Percentiles rank a stretch among this genome's conserved stretches.
phyloP scores from a whole-genome alignment of 2,113 vertebrate species.

The Gallinago media region DNA sequence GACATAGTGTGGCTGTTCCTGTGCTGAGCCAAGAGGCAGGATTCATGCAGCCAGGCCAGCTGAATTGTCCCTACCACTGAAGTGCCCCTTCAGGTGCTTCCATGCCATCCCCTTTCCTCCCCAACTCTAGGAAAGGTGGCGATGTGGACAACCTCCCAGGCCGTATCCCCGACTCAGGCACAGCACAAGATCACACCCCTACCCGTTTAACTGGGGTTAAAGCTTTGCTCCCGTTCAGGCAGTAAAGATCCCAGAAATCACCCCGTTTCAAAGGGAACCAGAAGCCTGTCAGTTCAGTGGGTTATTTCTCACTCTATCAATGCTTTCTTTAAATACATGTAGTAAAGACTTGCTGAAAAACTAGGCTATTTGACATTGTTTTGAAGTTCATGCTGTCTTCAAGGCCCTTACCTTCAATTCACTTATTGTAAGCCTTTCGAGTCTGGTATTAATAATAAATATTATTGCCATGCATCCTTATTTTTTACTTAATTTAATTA shows the following conservation, averaged over 20 bases:
- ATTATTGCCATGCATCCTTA: conserved; percentile 84
- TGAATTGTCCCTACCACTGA: neutral
- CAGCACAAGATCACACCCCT: neutral
- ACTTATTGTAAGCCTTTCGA: conserved; percentile 73
- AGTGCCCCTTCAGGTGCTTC: neutral
- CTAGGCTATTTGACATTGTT: conserved; percentile 40
- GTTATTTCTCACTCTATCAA: conserved; percentile 41
- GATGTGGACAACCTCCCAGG: neutral
- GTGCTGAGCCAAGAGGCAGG: neutral
- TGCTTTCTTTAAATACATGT: conserved; percentile 37
- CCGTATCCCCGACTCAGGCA: neutral
- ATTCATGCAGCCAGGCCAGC: neutral
- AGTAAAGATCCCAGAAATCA: neutral
- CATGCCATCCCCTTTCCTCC: neutral
- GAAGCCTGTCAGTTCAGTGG: neutral
- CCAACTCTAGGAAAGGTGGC: neutral
- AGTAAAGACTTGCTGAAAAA: conserved; percentile 63
- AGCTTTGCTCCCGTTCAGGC: neutral
- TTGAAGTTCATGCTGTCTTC: conserved; percentile 74
- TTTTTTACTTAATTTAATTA: conserved; percentile 86
- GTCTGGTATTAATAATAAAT: conserved; percentile 89
- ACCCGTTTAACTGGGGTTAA: neutral
- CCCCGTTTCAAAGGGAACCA: neutral
- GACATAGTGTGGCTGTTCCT: neutral
- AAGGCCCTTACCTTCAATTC: conserved; percentile 67